These are phyloP conservation scores for Frieseomelitta varia DNA, from an alignment of 1,140 invertebrate genomes.

Conservation along the genomic window DNA sequence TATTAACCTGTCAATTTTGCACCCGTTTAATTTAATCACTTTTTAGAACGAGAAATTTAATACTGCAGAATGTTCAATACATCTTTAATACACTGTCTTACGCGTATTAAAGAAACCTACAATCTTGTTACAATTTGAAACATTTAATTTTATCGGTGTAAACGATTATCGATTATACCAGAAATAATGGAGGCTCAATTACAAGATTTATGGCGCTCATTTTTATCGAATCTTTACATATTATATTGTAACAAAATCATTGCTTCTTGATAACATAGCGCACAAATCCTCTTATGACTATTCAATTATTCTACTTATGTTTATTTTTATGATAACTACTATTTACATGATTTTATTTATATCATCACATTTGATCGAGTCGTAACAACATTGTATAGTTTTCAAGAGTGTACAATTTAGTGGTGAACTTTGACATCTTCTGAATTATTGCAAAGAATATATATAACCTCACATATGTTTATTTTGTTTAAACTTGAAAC, in stretches of 20 bases:
- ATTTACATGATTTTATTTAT: too few relatives aligned
- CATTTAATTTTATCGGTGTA: neutral
- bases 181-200: neutral
- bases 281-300: neutral
- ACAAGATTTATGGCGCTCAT: neutral
- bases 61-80: neutral
- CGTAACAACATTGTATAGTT: neutral
- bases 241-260: neutral
- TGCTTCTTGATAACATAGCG: too few relatives aligned
- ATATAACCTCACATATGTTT: too few relatives aligned
- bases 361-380: too few relatives aligned
- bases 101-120: neutral
- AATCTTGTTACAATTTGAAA: neutral
- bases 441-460: too few relatives aligned
- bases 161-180: neutral
- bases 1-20: neutral
- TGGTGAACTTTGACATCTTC: too few relatives aligned
- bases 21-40: constrained; percentile 2
- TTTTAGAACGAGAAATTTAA: neutral
- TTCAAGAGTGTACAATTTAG: too few relatives aligned
- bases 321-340: too few relatives aligned
- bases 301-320: neutral
- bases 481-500: too few relatives aligned
- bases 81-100: neutral
- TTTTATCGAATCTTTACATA: neutral